These are phyloP conservation scores for Paratrypauchen microcephalus DNA, from an alignment of 2,797 vertebrate species.

Conservation along the genomic window DNA sequence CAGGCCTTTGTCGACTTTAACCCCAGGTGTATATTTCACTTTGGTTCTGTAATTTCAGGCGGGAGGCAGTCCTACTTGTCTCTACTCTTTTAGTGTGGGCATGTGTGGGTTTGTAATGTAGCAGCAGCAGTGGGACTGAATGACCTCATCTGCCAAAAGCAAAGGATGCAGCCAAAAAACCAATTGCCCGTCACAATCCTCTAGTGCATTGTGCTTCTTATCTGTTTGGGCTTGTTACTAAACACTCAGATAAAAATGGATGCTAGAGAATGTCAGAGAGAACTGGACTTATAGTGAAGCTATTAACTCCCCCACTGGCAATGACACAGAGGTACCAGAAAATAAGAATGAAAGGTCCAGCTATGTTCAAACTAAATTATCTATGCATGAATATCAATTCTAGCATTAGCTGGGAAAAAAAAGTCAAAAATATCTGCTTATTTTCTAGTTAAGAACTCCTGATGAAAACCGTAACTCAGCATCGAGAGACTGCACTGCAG, in stretches of 20 bases:
- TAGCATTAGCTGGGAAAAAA: not conserved
- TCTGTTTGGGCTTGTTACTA: conserved; percentile 40
- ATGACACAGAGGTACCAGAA: not conserved
- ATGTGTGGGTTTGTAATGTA: conserved; percentile 44
- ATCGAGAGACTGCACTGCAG: not conserved
- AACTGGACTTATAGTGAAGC: conserved; percentile 28
- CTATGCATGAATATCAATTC: not conserved
- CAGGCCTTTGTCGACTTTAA: conserved; percentile 35
- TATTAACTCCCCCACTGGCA: conserved; percentile 29
- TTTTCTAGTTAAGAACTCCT: no score
- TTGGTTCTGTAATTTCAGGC: conserved; percentile 77
- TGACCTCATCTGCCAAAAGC: conserved; percentile 47
- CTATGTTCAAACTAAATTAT: not conserved
- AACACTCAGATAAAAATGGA: conserved; percentile 41
- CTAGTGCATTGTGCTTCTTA: conserved; percentile 48
- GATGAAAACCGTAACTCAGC: not conserved
- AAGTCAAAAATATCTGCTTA: not conserved
- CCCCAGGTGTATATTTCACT: conserved; percentile 71
- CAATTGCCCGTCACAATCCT: conserved; percentile 49
- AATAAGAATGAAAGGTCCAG: not conserved
- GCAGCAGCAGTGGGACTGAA: conserved; percentile 23
- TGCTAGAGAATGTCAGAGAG: conserved; percentile 39
- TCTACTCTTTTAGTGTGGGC: conserved; percentile 12
- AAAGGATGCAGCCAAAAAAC: conserved; percentile 41
- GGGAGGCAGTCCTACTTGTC: conserved; percentile 24